Base-by-base conservation (phyloP, 2,888 invertebrate species). In the Chromoteleia sp. region DNA sequence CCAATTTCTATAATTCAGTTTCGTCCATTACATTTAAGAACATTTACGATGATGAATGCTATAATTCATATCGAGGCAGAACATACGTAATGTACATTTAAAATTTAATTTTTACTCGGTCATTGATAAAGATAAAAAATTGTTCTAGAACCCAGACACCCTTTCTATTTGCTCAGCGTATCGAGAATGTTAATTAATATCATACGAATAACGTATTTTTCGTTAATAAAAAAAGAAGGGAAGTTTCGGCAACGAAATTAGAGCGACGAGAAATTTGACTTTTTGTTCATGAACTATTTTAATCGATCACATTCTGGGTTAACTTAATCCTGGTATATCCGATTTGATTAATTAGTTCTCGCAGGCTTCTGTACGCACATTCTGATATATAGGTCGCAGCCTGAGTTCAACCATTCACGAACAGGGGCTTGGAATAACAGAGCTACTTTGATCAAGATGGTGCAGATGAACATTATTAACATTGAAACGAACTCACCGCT, bases 221-320 rank as follows among this genome's bases (percentile, higher is more conserved):
- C 6, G 2, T 25, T 25, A 6, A 33, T 33, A 33, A 33, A 33
- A 33, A 33, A 25, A n/a, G n/a, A n/a, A n/a, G n/a, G n/a, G n/a
- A n/a, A n/a, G n/a, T n/a, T n/a, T n/a, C n/a, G n/a, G n/a, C n/a
- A n/a, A n/a, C n/a, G n/a, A n/a, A n/a, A n/a, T n/a, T n/a, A n/a
- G n/a, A n/a, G n/a, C n/a, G n/a, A 29, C 39, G 19, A 45, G 30
- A 52, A 52, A 30, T 30, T 80, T 79, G 82, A 70, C 79, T 43
- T 43, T 17, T 43, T 67, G 84, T 75, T 85, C 83, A 77, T 86
- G 81, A 83, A 87, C 87, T 90, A 89, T 90, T 90, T 89, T 84
- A 78, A 85, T 86, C 84, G 74, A 80, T 89, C 88, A 89, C 87
- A 85, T 59, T 65, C 58, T 50, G 63, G 75, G 80, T 84, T 85